Evolutionary conservation across 2,888 invertebrate genomes (phyloP), one percentile per base, ranked within the genome.

Genomic region (Drosophila leonis): DNA sequence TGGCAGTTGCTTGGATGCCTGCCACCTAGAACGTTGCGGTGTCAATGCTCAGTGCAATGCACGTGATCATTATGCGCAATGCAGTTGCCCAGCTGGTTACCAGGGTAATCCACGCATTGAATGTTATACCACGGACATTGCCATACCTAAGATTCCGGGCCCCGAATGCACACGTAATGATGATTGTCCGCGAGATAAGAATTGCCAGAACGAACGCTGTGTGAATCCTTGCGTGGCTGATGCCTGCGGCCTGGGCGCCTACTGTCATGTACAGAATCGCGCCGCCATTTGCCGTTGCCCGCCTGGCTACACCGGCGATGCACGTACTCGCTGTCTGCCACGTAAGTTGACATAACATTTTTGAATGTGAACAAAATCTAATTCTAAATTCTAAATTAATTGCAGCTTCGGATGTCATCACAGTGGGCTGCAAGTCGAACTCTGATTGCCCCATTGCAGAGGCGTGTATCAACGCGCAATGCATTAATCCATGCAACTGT

Each of bases 401-500:
- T 64, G 2, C 24, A 95, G 95, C 95, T 85, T 94, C 94, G 72
- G 94, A 94, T 76, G 90, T 92, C 7, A 94, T 95, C 35, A 94
- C 95, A 15, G 94, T 96, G 15, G 97, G 96, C 54, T 98, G 98
- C 90, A 95, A 95, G 84, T 95, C 96, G 1, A 96, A 96, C 91
- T 95, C 95, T 9, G 97, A 98, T 76, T 98, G 98, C 91, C 95
- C 97, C 7, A 94, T 95, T 66, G 95, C 96, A 37, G 96, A 97
- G 93, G 96, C 97, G 1, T 98, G 98, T 91, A 94, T 97, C 60
- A 98, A 97, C 88, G 94, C 95, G 39, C 94, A 95, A 24, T 98
- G 98, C 90, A 95, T 96, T 12, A 96, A 95, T 90, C 98, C 98
- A 1, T 98, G 98, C 91, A 96, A 96, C 86, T 97, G 97, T 87